phyloP scores from a whole-genome alignment of 2,888 invertebrate genomes.

The Morpho achilles region DNA sequence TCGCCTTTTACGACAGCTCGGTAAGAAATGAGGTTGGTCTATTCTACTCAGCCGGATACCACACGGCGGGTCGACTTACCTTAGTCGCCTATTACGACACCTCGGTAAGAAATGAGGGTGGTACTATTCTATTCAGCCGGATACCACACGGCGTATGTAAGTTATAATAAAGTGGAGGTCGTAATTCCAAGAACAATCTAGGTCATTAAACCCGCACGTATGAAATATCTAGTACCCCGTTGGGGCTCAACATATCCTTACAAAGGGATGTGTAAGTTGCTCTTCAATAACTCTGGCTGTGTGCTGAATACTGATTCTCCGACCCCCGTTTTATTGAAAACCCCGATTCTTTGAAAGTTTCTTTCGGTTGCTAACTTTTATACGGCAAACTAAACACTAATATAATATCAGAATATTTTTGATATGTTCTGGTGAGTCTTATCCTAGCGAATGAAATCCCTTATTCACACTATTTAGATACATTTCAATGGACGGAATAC shows the following conservation, averaged over 20 bases:
- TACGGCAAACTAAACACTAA: not conserved
- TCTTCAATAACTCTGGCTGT: slow-evolving; percentile 29
- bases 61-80: too few species aligned
- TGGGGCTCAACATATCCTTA: slow-evolving; percentile 27
- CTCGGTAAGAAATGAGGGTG: too few species aligned
- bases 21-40: too few species aligned
- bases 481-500: too few species aligned
- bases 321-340: slow-evolving; percentile 8
- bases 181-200: not conserved
- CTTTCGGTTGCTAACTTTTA: not conserved
- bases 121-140: too few species aligned
- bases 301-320: slow-evolving; percentile 28
- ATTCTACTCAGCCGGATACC: too few species aligned
- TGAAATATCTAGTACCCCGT: slow-evolving; percentile 18
- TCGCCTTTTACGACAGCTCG: too few species aligned
- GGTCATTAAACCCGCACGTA: slow-evolving; percentile 2
- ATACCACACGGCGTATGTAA: too few species aligned
- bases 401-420: not conserved
- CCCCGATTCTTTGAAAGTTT: slow-evolving; percentile 2
- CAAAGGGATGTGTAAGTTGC: slow-evolving; percentile 25
- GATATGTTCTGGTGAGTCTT: too few species aligned
- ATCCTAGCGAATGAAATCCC: too few species aligned
- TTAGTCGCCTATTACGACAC: too few species aligned
- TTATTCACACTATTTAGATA: too few species aligned
- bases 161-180: not conserved